Conservation (phyloP, 1,140 invertebrate genomes). For the Caenorhabditis remanei region DNA sequence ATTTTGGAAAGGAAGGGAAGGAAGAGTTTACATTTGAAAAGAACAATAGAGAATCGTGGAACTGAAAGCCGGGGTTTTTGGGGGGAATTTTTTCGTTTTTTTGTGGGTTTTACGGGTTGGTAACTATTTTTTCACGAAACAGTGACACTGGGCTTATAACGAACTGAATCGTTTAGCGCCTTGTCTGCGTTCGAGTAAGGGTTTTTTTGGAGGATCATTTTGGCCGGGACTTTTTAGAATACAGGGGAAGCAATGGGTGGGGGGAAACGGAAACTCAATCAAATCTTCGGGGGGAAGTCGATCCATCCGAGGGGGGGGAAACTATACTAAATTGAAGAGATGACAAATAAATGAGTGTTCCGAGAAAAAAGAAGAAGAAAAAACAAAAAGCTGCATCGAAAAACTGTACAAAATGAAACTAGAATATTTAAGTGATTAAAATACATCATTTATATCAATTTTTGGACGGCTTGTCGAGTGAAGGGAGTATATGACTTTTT, state of each 20-base stretch:
- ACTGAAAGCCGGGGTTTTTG: constrained; percentile 4
- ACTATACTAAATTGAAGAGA: background rate
- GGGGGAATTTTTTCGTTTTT: background rate
- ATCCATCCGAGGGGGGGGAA: background rate
- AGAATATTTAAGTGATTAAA: background rate
- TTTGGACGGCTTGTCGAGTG: background rate
- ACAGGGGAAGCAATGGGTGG: background rate
- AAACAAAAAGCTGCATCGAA: background rate
- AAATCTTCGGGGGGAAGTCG: background rate
- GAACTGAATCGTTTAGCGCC: background rate
- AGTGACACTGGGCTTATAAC: background rate
- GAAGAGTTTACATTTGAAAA: background rate
- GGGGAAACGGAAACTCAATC: constrained; percentile 15
- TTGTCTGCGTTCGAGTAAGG: no score
- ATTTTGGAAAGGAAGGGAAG: background rate
- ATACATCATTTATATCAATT: constrained; percentile 10
- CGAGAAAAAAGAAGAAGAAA: background rate
- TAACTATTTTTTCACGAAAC: background rate
- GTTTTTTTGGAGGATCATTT: background rate
- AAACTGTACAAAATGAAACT: background rate
- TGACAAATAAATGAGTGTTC: constrained; percentile 40
- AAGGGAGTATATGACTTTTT: background rate
- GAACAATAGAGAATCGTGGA: background rate
- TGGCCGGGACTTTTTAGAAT: background rate
- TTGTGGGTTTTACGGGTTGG: background rate